Base-by-base conservation (phyloP, 2,113 vertebrate species). In the Chionomys nivalis region DNA sequence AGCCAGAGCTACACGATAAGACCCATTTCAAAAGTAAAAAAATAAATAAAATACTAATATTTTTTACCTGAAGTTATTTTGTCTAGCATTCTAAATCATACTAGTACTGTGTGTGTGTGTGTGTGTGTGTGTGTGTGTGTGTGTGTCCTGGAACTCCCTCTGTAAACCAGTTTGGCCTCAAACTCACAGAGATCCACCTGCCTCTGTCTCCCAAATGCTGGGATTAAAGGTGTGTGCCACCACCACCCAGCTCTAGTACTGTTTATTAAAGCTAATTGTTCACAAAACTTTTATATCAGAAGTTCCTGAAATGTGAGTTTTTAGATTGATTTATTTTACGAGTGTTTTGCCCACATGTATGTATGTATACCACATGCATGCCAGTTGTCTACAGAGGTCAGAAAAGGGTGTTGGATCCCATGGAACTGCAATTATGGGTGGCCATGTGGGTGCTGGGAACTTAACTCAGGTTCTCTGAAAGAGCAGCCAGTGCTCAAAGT, bases 231-330 rank as follows among this genome's bases (percentile, higher is more conserved):
- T 11, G 0, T 66, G 65, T 66, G 65, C 28, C 65, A 66, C 11
- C 28, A 66, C 65, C 28, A 31, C 65, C 28, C 1, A 3, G 28
- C 65, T 66, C 65, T 66, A 66, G 65, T 31, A n/a, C 47, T 87
- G 31, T 94, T 93, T 55, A 90, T 68, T 90, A 82, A 96, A 93
- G 78, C 78, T 81, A 94, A 81, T 0, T 78, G 52, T 36, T 95
- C 86, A 78, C 92, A 92, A 36, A 94, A 63, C 33, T 96, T 96
- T 97, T 89, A 31, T 76, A 93, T n/a, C 81, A 70, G 47, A 47
- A 97, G 93, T 68, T 94, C 86, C 33, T 85, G 16, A 52, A 52
- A 49, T 79, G 8, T 23, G 31, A 44, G 28, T 5, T 79, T 47
- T 79, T 52, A 36, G 77, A 52, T 11, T 9, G 31, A 36, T 49